Percentiles rank a stretch among this genome's conserved stretches.
phyloP scores from a whole-genome alignment of 2,797 vertebrate genomes.

The Chromis chromis region DNA sequence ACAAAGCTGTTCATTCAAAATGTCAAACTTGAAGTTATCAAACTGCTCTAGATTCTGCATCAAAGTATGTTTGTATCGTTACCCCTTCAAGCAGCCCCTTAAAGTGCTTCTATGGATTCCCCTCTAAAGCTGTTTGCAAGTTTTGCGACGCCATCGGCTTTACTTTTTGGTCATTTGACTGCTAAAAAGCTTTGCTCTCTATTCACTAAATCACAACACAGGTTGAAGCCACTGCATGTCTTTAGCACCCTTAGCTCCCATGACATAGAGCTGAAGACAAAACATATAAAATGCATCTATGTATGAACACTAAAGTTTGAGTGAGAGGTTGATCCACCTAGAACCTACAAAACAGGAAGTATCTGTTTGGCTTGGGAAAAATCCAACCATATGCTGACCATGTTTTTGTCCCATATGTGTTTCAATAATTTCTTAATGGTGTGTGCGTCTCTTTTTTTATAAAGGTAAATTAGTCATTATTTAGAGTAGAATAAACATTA shows the following conservation, averaged over 20 bases:
- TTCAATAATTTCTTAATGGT: conserved; percentile 15
- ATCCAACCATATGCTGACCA: neutral
- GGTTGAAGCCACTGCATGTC: conserved; percentile 24
- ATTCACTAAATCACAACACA: conserved; percentile 30
- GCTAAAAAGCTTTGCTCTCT: conserved; percentile 24
- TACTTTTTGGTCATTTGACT: conserved; percentile 47
- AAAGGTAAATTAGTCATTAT: conserved; percentile 25
- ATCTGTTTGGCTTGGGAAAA: neutral
- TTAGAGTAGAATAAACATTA: conserved; percentile 40
- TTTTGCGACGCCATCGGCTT: conserved; percentile 42
- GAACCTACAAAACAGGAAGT: neutral
- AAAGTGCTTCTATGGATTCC: conserved; percentile 39
- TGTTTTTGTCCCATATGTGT: conserved; percentile 3
- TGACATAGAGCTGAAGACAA: conserved; percentile 34
- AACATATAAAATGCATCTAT: conserved; percentile 20
- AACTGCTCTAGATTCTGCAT: conserved; percentile 63
- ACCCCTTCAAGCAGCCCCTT: conserved; percentile 48
- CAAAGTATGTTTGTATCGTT: conserved; percentile 53
- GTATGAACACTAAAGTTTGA: neutral
- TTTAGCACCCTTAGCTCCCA: conserved; percentile 32
- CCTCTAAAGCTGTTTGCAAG: conserved; percentile 46
- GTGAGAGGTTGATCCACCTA: conserved; percentile 10
- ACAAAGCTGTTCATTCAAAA: conserved; percentile 69
- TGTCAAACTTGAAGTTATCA: conserved; percentile 66
- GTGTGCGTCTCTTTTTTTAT: conserved; percentile 25